Conservation (phyloP, 2,888 invertebrate species). For the Apantesis nais region DNA sequence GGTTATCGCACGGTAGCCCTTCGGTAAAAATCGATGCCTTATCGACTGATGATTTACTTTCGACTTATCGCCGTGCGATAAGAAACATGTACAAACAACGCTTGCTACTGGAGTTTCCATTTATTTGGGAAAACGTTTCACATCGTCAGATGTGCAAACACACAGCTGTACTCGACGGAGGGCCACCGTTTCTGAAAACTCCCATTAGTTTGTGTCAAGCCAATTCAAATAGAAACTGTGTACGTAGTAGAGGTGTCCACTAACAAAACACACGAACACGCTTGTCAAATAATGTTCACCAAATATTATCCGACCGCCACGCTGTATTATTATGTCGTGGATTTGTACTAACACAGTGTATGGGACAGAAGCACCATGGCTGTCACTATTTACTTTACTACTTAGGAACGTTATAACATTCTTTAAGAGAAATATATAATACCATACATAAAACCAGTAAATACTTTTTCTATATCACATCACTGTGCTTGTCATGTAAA, state of each 20-base stretch:
- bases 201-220: conserved; percentile 66
- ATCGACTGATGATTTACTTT: conserved; percentile 74
- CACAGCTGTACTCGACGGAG: conserved; percentile 44
- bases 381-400: conserved; percentile 70
- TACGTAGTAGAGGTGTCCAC: conserved; percentile 80
- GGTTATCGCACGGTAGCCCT: conserved; percentile 79
- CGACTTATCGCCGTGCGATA: conserved; percentile 67
- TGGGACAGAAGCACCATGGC: conserved; percentile 68
- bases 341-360: conserved; percentile 74
- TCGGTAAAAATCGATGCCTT: conserved; percentile 69
- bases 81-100: conserved; percentile 56
- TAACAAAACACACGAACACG: conserved; percentile 81
- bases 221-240: conserved; percentile 77
- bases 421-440: conserved; percentile 52
- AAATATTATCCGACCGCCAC: conserved; percentile 79
- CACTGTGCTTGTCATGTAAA: conserved; percentile 48
- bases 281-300: conserved; percentile 79
- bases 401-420: conserved; percentile 66
- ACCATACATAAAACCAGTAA: conserved; percentile 44
- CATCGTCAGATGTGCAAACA: conserved; percentile 62
- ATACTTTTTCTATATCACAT: conserved; percentile 49
- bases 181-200: conserved; percentile 69
- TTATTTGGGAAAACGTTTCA: conserved; percentile 48
- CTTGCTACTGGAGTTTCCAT: conserved; percentile 59
- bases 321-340: conserved; percentile 76